Conservation (phyloP, 1,140 invertebrate genomes). For the Temnothorax longispinosus region DNA sequence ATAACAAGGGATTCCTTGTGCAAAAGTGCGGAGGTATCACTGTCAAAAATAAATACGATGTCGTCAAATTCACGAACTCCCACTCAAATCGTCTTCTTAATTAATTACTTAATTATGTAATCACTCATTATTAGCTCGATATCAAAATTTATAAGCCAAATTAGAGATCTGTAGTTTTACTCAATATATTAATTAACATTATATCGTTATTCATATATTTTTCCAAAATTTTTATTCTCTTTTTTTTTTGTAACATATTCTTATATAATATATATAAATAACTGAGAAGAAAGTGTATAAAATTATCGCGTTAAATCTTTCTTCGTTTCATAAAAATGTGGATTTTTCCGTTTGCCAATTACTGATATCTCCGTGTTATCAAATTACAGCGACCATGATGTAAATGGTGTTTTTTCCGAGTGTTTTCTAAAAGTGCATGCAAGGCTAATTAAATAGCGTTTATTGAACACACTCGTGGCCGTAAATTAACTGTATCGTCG, state of each 20-base stretch:
- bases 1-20: constrained; percentile 65
- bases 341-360: neutral
- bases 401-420: neutral
- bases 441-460: neutral
- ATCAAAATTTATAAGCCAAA: neutral
- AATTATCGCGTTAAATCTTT: neutral
- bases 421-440: constrained; percentile 19
- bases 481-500: constrained; percentile 41
- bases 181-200: neutral
- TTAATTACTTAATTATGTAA: constrained; percentile 6
- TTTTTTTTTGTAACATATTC: no score
- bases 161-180: neutral
- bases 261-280: neutral
- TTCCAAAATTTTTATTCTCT: neutral
- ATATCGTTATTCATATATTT: neutral
- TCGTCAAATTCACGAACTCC: constrained; percentile 55
- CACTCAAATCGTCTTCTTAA: constrained; percentile 13
- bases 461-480: constrained; percentile 11
- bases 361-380: neutral
- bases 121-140: neutral
- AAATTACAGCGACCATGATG: neutral
- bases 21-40: constrained; percentile 65
- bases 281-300: neutral
- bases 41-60: constrained; percentile 68
- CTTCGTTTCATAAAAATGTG: neutral